A percentile compares a stretch with the other conserved stretches of the same genome.
phyloP scores from a whole-genome alignment of 2,797 vertebrate genomes.

The Pogonophryne albipinna region DNA sequence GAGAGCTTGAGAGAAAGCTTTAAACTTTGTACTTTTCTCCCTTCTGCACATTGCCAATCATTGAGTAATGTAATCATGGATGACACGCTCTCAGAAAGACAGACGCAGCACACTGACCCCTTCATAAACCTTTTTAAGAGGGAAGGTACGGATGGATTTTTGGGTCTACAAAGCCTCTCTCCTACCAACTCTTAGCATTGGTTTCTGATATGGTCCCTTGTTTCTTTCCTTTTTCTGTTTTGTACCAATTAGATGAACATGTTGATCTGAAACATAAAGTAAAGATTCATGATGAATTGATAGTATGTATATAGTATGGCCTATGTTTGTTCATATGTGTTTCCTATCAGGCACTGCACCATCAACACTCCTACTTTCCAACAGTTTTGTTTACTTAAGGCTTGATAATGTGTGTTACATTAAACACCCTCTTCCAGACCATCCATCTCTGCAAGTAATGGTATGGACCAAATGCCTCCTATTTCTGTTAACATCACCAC shows the following conservation, averaged over 20 bases:
- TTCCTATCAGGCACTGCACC: slow-evolving; percentile 21
- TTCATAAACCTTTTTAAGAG: background rate
- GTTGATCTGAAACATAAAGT: background rate
- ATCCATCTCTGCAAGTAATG: slow-evolving; percentile 36
- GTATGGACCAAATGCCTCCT: slow-evolving; percentile 39
- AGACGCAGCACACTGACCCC: background rate
- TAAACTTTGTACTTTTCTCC: background rate
- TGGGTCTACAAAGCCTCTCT: background rate
- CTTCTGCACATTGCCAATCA: background rate
- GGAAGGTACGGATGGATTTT: background rate
- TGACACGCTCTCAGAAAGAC: background rate
- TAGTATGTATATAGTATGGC: background rate
- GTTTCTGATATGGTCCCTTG: background rate
- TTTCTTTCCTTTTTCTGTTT: background rate
- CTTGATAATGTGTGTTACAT: slow-evolving; percentile 71
- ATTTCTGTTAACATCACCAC: slow-evolving; percentile 41
- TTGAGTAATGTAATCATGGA: background rate
- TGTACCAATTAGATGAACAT: background rate
- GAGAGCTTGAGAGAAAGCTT: background rate
- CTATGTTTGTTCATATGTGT: slow-evolving; percentile 1
- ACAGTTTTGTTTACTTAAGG: slow-evolving; percentile 39
- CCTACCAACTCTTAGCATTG: background rate
- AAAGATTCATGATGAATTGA: slow-evolving; percentile 16
- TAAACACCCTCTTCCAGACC: slow-evolving; percentile 53
- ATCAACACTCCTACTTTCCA: slow-evolving; percentile 41